A percentile compares a stretch with the other conserved stretches of the same genome.
phyloP scores from a whole-genome alignment of 2,888 invertebrate species.

The Biston betularia region DNA sequence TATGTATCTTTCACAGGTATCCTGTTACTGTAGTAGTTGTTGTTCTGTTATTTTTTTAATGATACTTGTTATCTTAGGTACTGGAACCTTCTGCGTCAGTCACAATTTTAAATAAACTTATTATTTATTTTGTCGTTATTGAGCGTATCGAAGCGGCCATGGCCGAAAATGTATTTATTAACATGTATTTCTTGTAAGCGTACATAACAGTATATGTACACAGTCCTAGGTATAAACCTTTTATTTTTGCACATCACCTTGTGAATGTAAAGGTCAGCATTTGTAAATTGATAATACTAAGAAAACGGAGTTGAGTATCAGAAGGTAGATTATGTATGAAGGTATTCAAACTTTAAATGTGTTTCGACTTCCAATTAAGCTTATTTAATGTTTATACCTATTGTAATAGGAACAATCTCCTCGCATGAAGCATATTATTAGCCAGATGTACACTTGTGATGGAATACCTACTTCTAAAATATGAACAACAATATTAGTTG shows the following conservation, averaged over 20 bases:
- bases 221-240: conserved; percentile 12
- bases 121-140: conserved; percentile 20
- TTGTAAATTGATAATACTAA: conserved; percentile 47
- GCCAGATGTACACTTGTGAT: too few relatives aligned
- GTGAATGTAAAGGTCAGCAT: conserved; percentile 53
- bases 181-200: conserved; percentile 48
- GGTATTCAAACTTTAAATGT: conserved; percentile 12
- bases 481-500: too few relatives aligned
- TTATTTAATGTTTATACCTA: not conserved
- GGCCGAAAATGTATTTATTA: conserved; percentile 47
- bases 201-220: conserved; percentile 34
- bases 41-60: too few relatives aligned
- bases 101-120: conserved; percentile 7
- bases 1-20: too few relatives aligned
- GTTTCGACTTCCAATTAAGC: conserved; percentile 18
- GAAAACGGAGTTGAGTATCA: conserved; percentile 22
- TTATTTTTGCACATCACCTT: conserved; percentile 57
- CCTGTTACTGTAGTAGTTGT: too few relatives aligned
- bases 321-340: not conserved
- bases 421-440: not conserved
- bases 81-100: conserved; percentile 13
- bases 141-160: conserved; percentile 42
- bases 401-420: not conserved
- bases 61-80: not conserved
- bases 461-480: too few relatives aligned